Evolutionary conservation across 2,113 vertebrate species (phyloP).

Genomic region (Burhinus oedicnemus): DNA sequence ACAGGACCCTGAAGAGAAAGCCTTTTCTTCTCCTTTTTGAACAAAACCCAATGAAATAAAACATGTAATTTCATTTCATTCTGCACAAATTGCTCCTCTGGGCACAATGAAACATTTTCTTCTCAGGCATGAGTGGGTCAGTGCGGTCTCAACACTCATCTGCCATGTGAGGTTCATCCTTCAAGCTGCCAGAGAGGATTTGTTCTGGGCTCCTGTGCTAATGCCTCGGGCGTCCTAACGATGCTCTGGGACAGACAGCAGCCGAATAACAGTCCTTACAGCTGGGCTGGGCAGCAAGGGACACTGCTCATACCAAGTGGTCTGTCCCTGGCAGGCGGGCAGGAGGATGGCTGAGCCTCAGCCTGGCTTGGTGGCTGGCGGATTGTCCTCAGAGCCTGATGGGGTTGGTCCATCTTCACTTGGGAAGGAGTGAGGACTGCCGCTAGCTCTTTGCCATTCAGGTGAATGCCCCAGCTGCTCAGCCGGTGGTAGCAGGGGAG

Average conservation of each 20-base stretch:
- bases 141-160: neutral
- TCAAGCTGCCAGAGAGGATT: neutral
- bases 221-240: fast-evolving
- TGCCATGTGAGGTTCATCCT: neutral
- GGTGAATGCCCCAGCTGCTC: neutral
- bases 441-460: neutral
- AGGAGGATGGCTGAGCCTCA: neutral
- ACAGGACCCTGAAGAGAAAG: neutral
- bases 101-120: neutral
- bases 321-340: neutral
- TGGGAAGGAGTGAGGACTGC: neutral
- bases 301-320: neutral
- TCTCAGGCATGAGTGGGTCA: neutral
- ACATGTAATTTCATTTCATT: neutral
- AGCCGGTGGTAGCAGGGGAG: neutral
- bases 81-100: neutral
- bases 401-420: neutral
- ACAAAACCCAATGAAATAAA: neutral
- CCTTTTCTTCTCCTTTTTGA: constrained; percentile 7
- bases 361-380: neutral
- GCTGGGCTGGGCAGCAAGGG: neutral
- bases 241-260: neutral
- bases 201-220: neutral
- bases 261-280: neutral
- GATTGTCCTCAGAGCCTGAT: neutral